A percentile compares a stretch with the other conserved stretches of the same genome.
Conservation (phyloP, 2,888 invertebrate genomes). For the Chaetoderma sp. region DNA sequence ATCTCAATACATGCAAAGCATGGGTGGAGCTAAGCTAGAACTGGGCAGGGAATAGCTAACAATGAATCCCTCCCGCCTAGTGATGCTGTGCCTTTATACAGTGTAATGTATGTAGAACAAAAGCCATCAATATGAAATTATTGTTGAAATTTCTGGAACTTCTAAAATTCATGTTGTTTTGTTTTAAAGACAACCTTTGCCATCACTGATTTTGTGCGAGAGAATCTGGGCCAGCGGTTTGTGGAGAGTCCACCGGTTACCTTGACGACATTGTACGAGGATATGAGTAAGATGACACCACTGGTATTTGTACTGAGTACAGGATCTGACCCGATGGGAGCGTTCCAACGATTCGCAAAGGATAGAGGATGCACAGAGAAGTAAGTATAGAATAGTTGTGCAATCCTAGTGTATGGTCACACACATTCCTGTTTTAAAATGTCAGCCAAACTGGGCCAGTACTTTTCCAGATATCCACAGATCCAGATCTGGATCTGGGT, state of each 20-base stretch:
- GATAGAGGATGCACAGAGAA: constrained; percentile 66
- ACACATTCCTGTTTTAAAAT: too few relatives aligned
- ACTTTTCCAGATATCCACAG: not conserved
- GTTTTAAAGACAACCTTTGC: constrained; percentile 78
- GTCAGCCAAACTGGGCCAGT: not conserved
- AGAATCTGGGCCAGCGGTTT: constrained; percentile 82
- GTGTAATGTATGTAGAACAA: too few relatives aligned
- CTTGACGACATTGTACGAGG: constrained; percentile 69
- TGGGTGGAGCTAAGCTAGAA: too few relatives aligned
- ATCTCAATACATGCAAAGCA: too few relatives aligned
- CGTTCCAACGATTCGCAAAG: constrained; percentile 68
- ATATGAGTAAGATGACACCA: constrained; percentile 75
- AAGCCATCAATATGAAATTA: too few relatives aligned
- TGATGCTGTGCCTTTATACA: too few relatives aligned
- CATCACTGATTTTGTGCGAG: constrained; percentile 83
- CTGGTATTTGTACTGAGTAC: constrained; percentile 88
- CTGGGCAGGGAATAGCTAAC: too few relatives aligned
- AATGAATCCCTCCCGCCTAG: too few relatives aligned
- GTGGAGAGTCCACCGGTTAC: constrained; percentile 85
- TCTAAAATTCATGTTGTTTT: too few relatives aligned
- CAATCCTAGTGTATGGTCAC: too few relatives aligned
- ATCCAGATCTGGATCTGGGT: not conserved
- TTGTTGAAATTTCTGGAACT: too few relatives aligned
- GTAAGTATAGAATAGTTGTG: too few relatives aligned
- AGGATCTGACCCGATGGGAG: constrained; percentile 75